A percentile compares a stretch with the other conserved stretches of the same genome.
These are phyloP conservation scores for Datnioides undecimradiatus DNA, from an alignment of 2,113 vertebrate genomes.

Conservation along the genomic window DNA sequence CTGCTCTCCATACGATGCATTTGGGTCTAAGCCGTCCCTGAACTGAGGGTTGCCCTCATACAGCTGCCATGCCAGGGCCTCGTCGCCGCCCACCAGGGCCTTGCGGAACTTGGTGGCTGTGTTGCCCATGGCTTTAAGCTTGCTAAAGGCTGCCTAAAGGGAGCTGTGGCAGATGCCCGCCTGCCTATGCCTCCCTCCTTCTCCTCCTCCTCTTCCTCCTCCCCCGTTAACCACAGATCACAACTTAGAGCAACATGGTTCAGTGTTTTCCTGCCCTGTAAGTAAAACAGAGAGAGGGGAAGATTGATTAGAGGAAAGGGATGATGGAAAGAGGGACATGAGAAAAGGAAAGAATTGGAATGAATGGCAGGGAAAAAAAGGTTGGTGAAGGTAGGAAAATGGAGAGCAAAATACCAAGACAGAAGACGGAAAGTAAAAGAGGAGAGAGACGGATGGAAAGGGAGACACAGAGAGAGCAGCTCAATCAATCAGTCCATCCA, in stretches of 20 bases:
- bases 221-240: conserved; percentile 66
- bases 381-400: not conserved
- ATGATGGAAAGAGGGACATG: not conserved
- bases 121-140: conserved; percentile 92
- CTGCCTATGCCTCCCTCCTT: conserved; percentile 21
- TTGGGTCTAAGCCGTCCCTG: conserved; percentile 97
- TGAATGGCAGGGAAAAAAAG: not conserved
- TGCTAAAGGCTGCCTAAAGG: conserved; percentile 36
- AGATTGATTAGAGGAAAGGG: conserved; percentile 33
- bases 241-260: conserved; percentile 76
- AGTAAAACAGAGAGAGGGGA: conserved; percentile 13
- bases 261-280: conserved; percentile 62
- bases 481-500: conserved; percentile 59
- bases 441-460: not conserved
- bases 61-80: conserved; percentile 96
- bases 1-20: conserved; percentile 97
- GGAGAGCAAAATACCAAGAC: not conserved
- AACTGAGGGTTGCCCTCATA: conserved; percentile 98
- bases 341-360: conserved; percentile 19
- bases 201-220: conserved; percentile 66
- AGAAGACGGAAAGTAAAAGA: not conserved
- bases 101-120: conserved; percentile 99
- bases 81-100: conserved; percentile 96
- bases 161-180: conserved; percentile 51
- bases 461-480: not conserved